Evolutionary conservation across 2,888 invertebrate genomes (phyloP), one percentile per base, ranked within the genome.

Genomic region (Morpho deidamia): DNA sequence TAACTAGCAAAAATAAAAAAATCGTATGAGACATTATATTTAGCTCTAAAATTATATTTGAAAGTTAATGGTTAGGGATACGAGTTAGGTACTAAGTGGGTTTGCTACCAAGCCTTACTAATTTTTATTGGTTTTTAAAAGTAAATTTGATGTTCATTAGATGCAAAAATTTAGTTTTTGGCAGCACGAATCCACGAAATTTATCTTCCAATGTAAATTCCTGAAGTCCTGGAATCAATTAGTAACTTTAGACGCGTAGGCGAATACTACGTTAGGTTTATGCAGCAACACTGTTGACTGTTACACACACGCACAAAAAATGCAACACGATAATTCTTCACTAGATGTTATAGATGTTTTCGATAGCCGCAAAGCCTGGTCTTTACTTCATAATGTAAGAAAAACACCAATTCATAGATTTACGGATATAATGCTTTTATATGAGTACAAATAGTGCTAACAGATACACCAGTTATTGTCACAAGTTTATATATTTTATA

Each of bases 401-500:
- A 73, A 76, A 84, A 87, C 86, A 86, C 87, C 86, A 87, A 87
- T 74, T 71, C 64, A 74, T 83, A 85, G 85, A 81, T 81, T 58
- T 63, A 61, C 58, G 55, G 59, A 59, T 45, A 56, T 49, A 54
- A 55, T 53, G 45, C 56, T 58, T 56, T 55, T 53, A 49, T 55
- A 55, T 52, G 55, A 62, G 58, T 57, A 56, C 57, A 62, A 64
- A 60, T 64, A 61, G 59, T 55, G 32, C 44, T 59, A 50, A 50
- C 53, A 49, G 51, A 46, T 41, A 35, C 52, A 44, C 54, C 56
- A 59, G 52, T 56, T 59, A 54, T 60, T 53, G 23, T 23, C 23
- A 60, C 59, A 57, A 61, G 57, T 63, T 60, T 38, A 56, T 54
- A 64, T 58, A 58, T 65, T 66, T 64, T 65, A 61, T 64, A 64